Evolutionary conservation across 1,140 invertebrate species (phyloP).

Genomic region (Antheraea pernyi): DNA sequence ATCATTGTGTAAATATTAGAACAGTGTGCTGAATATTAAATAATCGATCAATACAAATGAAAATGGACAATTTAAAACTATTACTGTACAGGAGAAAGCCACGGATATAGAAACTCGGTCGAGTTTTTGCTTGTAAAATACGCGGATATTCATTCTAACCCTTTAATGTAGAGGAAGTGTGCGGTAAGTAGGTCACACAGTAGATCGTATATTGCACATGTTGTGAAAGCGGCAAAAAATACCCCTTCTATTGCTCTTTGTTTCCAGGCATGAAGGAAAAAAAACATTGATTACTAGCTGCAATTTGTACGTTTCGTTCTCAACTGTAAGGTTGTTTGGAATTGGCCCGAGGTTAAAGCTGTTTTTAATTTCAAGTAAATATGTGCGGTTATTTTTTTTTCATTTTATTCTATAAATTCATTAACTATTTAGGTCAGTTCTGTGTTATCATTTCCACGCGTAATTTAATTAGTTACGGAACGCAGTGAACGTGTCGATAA

Average conservation of each 20-base stretch:
- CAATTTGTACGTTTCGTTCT: conserved; percentile 66
- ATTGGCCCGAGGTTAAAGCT: conserved; percentile 32
- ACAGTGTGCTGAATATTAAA: too few relatives aligned
- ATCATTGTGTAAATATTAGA: too few relatives aligned
- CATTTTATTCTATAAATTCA: not conserved
- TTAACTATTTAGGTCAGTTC: not conserved
- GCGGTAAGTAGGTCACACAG: conserved; percentile 71
- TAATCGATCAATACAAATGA: not conserved
- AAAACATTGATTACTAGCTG: conserved; percentile 68
- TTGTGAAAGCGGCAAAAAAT: conserved; percentile 75
- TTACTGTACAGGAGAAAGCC: conserved; percentile 1
- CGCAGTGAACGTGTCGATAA: not conserved
- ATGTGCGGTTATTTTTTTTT: too few relatives aligned
- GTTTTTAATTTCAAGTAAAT: not conserved
- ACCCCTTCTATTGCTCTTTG: conserved; percentile 61
- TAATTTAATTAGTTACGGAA: not conserved
- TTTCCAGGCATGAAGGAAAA: conserved; percentile 54
- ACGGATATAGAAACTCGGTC: conserved; percentile 39
- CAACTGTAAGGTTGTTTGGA: conserved; percentile 30
- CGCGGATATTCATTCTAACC: conserved; percentile 68
- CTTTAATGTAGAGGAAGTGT: conserved; percentile 75
- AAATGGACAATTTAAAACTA: not conserved
- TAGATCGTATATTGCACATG: conserved; percentile 72
- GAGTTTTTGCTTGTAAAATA: conserved; percentile 36
- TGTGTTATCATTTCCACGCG: not conserved